Evolutionary conservation across 2,113 vertebrate species (phyloP).

Genomic region (Anolis sagrei): DNA sequence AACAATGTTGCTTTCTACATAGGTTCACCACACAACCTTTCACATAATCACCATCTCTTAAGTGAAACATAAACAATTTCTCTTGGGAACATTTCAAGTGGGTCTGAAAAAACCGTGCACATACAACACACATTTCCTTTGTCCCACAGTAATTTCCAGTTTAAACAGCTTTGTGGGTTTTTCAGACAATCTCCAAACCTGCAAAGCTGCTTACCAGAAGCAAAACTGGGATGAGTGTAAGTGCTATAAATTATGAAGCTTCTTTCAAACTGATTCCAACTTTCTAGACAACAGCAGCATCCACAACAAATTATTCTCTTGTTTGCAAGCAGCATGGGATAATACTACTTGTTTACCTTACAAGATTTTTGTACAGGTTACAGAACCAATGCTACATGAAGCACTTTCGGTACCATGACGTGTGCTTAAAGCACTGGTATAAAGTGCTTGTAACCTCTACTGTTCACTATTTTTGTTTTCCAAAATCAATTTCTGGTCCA

Average conservation of each 20-base stretch:
- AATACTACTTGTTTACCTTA: not conserved
- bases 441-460: not conserved
- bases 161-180: not conserved
- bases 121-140: not conserved
- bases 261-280: not conserved
- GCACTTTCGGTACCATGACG: not conserved
- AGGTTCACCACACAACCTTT: not conserved
- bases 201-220: not conserved
- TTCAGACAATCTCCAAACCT: not conserved
- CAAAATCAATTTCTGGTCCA: not conserved
- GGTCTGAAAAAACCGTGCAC: too few species aligned
- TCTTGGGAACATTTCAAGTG: not conserved
- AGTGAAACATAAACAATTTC: not conserved
- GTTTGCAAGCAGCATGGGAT: not conserved
- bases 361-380: not conserved
- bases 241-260: not conserved
- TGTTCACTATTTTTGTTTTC: not conserved
- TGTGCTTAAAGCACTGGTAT: not conserved
- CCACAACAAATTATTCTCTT: not conserved
- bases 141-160: not conserved
- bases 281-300: not conserved
- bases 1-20: not conserved
- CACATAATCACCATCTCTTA: not conserved
- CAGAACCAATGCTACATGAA: not conserved
- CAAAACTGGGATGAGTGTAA: not conserved